Conservation (phyloP, 2,888 invertebrate genomes). For the Panorpa germanica region DNA sequence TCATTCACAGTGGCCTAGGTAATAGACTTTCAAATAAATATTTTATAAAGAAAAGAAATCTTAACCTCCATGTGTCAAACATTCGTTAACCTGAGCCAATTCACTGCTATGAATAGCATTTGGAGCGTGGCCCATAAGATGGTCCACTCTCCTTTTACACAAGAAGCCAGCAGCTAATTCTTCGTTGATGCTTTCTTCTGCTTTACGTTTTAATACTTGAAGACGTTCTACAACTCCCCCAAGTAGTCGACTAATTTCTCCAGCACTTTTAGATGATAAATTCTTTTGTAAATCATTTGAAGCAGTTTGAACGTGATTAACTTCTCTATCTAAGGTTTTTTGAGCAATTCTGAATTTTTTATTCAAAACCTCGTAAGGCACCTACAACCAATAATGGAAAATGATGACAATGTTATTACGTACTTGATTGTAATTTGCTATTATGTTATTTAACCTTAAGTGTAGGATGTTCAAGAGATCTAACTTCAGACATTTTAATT, state of each 20-base stretch:
- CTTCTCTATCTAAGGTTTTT: constrained; percentile 83
- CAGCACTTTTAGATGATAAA: no score
- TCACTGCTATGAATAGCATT: no score
- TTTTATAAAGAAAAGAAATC: constrained; percentile 22
- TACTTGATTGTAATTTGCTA: constrained; percentile 1
- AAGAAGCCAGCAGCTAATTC: constrained; percentile 80
- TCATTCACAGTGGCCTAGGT: constrained; percentile 41
- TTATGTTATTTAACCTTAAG: constrained; percentile 47
- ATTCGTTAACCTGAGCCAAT: no score
- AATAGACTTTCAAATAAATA: constrained; percentile 19
- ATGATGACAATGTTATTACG: constrained; percentile 5
- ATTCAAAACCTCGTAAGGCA: constrained; percentile 94
- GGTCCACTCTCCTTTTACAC: constrained; percentile 83
- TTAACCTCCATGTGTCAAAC: no score
- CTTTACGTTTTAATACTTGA: constrained; percentile 80
- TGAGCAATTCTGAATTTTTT: constrained; percentile 93
- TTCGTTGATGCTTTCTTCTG: constrained; percentile 82
- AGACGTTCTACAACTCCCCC: constrained; percentile 82
- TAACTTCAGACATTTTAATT: constrained; percentile 68
- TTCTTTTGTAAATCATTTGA: constrained; percentile 66
- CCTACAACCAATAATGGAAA: constrained; percentile 30
- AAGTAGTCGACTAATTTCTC: constrained; percentile 60
- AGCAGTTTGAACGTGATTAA: constrained; percentile 67
- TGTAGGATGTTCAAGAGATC: constrained; percentile 88
- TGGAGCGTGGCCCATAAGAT: constrained; percentile 70